phyloP scores from a whole-genome alignment of 2,888 invertebrate species.

The Ormyrus rosae region DNA sequence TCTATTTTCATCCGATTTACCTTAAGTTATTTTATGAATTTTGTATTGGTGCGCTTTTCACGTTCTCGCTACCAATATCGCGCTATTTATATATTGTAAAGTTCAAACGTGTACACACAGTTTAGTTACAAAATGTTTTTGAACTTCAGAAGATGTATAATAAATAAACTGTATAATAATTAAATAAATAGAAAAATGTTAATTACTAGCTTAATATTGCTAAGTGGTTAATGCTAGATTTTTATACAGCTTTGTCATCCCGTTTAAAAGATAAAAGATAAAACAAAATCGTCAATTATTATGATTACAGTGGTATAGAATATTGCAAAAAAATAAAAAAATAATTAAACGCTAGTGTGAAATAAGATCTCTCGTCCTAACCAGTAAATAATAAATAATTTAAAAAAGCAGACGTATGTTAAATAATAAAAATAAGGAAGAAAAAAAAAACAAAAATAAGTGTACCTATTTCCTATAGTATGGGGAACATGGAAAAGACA shows the following conservation, averaged over 20 bases:
- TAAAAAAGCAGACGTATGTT: slow-evolving; percentile 45
- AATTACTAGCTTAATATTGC: slow-evolving; percentile 52
- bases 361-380: slow-evolving; percentile 56
- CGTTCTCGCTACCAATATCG: slow-evolving; percentile 21
- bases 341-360: slow-evolving; percentile 43
- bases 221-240: slow-evolving; percentile 53
- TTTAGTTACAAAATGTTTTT: neutral
- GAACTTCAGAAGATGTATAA: slow-evolving; percentile 37
- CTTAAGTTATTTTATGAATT: slow-evolving; percentile 41
- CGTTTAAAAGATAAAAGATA: slow-evolving; percentile 42
- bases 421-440: slow-evolving; percentile 23
- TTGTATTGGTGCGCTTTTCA: slow-evolving; percentile 15
- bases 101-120: slow-evolving; percentile 7
- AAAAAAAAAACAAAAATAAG: slow-evolving; percentile 35
- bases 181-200: slow-evolving; percentile 51
- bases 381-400: slow-evolving; percentile 41
- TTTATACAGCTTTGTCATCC: slow-evolving; percentile 56
- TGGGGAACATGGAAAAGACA: slow-evolving; percentile 41
- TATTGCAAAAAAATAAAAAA: slow-evolving; percentile 31
- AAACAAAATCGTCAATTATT: slow-evolving; percentile 57
- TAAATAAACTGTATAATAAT: slow-evolving; percentile 52
- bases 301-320: slow-evolving; percentile 53
- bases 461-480: slow-evolving; percentile 46
- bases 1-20: slow-evolving; percentile 47
- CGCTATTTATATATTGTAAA: slow-evolving; percentile 37